Percentiles rank a stretch among this genome's conserved stretches.
phyloP scores from a whole-genome alignment of 2,888 invertebrate species.

The Nasonovia ribisnigri region DNA sequence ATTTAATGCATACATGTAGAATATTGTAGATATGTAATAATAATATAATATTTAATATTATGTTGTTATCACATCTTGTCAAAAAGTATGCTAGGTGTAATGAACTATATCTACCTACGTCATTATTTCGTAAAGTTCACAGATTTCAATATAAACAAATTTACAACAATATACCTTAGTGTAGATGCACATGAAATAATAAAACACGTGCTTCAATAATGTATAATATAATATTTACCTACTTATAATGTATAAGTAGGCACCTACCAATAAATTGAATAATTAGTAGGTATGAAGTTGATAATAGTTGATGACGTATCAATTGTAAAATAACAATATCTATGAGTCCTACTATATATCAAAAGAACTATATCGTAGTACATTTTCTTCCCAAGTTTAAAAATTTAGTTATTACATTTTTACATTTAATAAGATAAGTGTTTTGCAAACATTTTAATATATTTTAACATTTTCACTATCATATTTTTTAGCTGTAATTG shows the following conservation, averaged over 20 bases:
- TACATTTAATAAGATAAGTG: neutral
- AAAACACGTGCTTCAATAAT: neutral
- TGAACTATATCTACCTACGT: neutral
- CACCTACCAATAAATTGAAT: neutral
- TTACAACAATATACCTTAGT: neutral
- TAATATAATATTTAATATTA: neutral
- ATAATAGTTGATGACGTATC: neutral
- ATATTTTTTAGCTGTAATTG: neutral
- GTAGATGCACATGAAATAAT: neutral
- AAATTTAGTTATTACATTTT: neutral
- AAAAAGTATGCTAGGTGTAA: neutral
- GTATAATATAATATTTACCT: neutral
- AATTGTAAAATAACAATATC: too few relatives aligned
- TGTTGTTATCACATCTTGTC: neutral
- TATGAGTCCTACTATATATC: too few relatives aligned
- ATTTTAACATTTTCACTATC: neutral
- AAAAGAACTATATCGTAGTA: neutral
- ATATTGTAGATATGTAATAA: neutral
- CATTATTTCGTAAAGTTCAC: neutral
- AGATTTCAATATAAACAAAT: neutral
- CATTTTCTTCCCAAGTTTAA: neutral
- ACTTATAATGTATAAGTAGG: too few relatives aligned
- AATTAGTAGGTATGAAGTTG: neutral
- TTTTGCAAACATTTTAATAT: neutral
- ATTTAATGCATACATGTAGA: neutral